Conservation (phyloP, 2,113 vertebrate genomes). For the Plotosus lineatus region DNA sequence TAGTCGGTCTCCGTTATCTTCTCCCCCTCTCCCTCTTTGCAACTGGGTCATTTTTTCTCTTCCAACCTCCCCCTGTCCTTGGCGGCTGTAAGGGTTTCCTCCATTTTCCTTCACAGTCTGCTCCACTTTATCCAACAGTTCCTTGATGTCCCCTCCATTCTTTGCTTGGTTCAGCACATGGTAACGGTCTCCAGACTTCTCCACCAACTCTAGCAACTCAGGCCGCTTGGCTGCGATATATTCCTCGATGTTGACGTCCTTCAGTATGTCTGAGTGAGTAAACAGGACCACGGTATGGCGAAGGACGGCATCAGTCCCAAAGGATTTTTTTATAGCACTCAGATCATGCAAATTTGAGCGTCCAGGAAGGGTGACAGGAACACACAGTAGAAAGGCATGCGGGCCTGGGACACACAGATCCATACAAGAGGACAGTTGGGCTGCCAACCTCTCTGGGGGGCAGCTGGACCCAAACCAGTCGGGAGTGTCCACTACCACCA, state of each 20-base stretch:
- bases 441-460: conserved; percentile 63
- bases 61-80: conserved; percentile 60
- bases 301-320: conserved; percentile 61
- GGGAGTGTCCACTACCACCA: conserved; percentile 73
- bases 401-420: conserved; percentile 70
- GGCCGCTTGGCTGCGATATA: conserved; percentile 63
- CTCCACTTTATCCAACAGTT: conserved; percentile 71
- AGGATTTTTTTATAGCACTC: conserved; percentile 54
- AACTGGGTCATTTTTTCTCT: conserved; percentile 33
- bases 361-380: conserved; percentile 69
- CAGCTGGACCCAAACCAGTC: conserved; percentile 70
- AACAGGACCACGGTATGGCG: conserved; percentile 68
- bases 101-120: conserved; percentile 67
- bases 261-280: conserved; percentile 65
- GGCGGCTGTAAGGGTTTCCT: conserved; percentile 62
- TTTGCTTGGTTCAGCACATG: conserved; percentile 62
- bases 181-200: conserved; percentile 70
- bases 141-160: conserved; percentile 19
- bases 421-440: conserved; percentile 69
- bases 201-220: conserved; percentile 72
- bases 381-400: conserved; percentile 74
- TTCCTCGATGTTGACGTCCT: conserved; percentile 58
- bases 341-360: conserved; percentile 62
- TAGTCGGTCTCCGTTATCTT: conserved; percentile 26
- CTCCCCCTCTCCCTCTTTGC: neutral